phyloP scores from a whole-genome alignment of 92 coral and sea anemone genomes.

The Phenganax subtilis region DNA sequence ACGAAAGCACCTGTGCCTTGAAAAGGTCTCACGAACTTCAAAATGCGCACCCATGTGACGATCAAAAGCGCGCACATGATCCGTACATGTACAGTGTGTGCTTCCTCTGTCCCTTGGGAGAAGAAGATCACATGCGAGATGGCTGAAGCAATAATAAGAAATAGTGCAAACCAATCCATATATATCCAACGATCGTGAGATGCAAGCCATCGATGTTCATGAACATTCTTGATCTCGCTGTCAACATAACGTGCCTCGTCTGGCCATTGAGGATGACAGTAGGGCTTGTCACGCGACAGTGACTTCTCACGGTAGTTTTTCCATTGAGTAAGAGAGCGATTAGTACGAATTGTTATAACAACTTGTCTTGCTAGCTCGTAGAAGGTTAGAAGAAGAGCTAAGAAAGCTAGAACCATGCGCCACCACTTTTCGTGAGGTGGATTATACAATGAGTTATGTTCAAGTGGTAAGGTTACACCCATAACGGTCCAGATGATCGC shows the following conservation, averaged over 20 bases:
- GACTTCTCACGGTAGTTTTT: conserved; percentile 77
- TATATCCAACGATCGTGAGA: conserved; percentile 83
- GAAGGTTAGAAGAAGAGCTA: conserved; percentile 65
- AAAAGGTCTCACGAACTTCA: conserved; percentile 89
- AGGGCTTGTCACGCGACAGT: conserved; percentile 65
- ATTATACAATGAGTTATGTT: conserved; percentile 31
- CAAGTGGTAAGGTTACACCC: conserved; percentile 51
- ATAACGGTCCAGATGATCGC: conserved; percentile 56
- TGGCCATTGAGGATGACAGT: conserved; percentile 98
- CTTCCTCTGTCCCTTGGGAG: conserved; percentile 43
- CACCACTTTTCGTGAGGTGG: conserved; percentile 50
- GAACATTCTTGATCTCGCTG: conserved; percentile 78
- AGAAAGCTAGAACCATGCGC: conserved; percentile 56
- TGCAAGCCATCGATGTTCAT: conserved; percentile 62
- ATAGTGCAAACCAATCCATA: conserved; percentile 78
- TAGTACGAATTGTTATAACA: conserved; percentile 63
- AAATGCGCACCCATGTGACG: conserved; percentile 73
- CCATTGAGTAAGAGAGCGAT: conserved; percentile 76
- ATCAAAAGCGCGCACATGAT: conserved; percentile 77
- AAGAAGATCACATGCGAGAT: conserved; percentile 64
- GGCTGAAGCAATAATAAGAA: conserved; percentile 60
- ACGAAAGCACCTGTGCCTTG: conserved; percentile 84
- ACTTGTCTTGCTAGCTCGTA: conserved; percentile 73
- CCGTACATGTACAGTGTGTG: conserved; percentile 58
- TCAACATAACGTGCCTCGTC: conserved; percentile 81